Percentiles rank a stretch among this genome's conserved stretches.
phyloP scores from a whole-genome alignment of 2,797 vertebrate species.

The Gallinago solitaria region DNA sequence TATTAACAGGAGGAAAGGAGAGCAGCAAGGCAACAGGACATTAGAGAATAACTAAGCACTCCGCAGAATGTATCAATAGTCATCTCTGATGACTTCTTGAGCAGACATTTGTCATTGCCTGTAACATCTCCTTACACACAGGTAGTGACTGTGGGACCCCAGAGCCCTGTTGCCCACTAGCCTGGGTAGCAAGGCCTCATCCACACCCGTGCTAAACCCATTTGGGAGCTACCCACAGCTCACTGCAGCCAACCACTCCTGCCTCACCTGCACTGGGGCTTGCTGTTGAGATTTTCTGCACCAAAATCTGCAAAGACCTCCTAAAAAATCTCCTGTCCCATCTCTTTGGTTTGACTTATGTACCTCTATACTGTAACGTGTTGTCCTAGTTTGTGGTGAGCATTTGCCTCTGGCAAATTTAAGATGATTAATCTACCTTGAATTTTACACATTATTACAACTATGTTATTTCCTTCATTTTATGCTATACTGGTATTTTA shows the following conservation, averaged over 20 bases:
- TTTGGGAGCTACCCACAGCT: neutral
- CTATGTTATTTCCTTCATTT: neutral
- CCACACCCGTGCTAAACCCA: neutral
- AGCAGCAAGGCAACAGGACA: neutral
- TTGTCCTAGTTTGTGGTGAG: neutral
- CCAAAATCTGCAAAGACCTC: neutral
- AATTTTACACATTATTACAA: neutral
- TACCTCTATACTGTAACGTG: neutral
- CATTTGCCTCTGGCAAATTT: neutral
- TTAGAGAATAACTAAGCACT: neutral
- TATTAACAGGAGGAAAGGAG: neutral
- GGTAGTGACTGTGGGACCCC: neutral
- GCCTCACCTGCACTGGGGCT: neutral
- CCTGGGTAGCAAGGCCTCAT: neutral
- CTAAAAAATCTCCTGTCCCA: neutral
- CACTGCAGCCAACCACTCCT: accelerated
- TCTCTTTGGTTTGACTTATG: neutral
- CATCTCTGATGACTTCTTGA: neutral
- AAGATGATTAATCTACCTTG: neutral
- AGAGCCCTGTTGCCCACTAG: neutral
- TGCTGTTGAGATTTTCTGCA: neutral
- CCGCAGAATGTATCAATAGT: neutral
- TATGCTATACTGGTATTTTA: neutral
- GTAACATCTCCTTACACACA: neutral
- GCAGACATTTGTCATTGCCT: neutral